Evolutionary conservation across 2,113 vertebrate genomes (phyloP).

Genomic region (Calonectris borealis): DNA sequence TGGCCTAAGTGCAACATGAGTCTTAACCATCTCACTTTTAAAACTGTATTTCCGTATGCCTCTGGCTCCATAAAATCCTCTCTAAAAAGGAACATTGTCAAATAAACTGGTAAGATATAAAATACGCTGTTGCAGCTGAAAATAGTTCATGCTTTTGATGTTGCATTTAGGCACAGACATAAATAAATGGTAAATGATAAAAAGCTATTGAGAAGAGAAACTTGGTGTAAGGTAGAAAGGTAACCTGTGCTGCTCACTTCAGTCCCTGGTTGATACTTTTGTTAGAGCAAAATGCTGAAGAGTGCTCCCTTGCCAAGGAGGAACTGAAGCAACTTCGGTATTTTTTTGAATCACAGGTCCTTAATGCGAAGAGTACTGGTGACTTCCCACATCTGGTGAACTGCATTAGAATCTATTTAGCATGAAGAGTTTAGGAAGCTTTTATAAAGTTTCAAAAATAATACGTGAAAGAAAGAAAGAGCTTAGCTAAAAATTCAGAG

Average conservation of each 20-base stretch:
- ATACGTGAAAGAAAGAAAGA: not conserved
- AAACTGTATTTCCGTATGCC: not conserved
- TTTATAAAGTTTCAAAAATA: not conserved
- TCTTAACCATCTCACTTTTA: not conserved
- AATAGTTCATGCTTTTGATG: not conserved
- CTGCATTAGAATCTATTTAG: not conserved
- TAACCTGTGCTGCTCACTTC: not conserved
- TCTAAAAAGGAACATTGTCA: not conserved
- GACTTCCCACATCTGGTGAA: not conserved
- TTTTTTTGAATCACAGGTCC: not conserved
- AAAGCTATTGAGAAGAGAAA: not conserved
- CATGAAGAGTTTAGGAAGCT: not conserved
- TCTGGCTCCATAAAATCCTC: not conserved
- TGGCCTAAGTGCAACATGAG: not conserved
- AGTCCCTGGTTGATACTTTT: not conserved
- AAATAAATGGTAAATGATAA: not conserved
- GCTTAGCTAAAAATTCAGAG: not conserved
- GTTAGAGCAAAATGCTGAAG: not conserved
- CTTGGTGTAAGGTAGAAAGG: not conserved
- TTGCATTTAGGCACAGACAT: not conserved
- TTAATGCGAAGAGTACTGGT: not conserved
- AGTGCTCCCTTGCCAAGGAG: not conserved
- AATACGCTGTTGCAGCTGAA: not conserved
- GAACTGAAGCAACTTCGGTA: not conserved
- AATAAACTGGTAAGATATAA: not conserved